phyloP scores from a whole-genome alignment of 2,888 invertebrate genomes.

The Eristalinus aeneus region DNA sequence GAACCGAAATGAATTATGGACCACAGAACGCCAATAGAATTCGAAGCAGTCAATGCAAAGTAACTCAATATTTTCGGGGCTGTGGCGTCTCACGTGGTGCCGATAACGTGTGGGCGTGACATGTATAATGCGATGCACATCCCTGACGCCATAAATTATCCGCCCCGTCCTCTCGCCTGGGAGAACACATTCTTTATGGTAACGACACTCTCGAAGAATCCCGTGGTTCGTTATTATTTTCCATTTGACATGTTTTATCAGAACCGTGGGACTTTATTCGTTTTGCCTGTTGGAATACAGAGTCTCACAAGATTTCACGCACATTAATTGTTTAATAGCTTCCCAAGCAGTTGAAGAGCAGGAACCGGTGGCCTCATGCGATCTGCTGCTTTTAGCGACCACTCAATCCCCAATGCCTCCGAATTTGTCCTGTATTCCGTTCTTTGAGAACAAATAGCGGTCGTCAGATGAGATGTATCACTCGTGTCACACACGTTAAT shows the following conservation, averaged over 20 bases:
- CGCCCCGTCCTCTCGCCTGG: background rate
- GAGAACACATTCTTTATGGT: background rate
- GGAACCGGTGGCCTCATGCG: background rate
- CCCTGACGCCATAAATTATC: background rate
- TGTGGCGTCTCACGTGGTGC: background rate
- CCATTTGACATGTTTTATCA: background rate
- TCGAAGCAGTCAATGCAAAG: background rate
- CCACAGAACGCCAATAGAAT: background rate
- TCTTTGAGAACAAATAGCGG: no score
- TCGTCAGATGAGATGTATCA: background rate
- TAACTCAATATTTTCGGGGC: background rate
- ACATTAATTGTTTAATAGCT: background rate
- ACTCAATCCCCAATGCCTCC: background rate
- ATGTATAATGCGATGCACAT: background rate
- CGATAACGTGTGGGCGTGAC: background rate
- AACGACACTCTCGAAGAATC: background rate
- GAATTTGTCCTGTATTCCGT: no score
- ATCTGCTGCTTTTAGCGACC: background rate
- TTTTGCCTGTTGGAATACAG: background rate
- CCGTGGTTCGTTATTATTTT: background rate
- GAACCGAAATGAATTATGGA: background rate
- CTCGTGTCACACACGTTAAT: background rate
- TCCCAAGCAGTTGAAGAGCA: background rate
- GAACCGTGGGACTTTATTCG: background rate
- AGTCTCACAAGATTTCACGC: background rate